phyloP scores from a whole-genome alignment of 1,140 invertebrate genomes.

The Caerostris extrusa region DNA sequence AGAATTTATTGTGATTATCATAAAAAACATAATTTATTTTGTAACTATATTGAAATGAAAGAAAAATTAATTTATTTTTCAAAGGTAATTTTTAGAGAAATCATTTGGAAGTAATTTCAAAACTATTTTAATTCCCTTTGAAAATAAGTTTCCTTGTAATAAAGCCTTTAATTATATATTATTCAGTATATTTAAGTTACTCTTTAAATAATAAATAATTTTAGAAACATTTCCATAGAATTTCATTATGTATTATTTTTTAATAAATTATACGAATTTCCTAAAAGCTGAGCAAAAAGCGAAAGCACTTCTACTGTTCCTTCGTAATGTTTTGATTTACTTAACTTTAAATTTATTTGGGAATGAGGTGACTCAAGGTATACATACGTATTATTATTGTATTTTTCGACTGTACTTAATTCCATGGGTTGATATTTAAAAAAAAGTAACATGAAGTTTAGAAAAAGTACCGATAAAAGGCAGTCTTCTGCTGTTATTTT shows the following conservation, averaged over 20 bases:
- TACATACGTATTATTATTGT: background rate
- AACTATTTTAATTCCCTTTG: background rate
- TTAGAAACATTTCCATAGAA: too few relatives aligned
- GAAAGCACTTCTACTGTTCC: background rate
- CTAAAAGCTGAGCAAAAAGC: too few relatives aligned
- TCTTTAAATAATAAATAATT: too few relatives aligned
- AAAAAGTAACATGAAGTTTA: background rate
- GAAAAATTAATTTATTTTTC: too few relatives aligned
- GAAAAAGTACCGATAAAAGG: background rate
- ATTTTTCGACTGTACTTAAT: background rate
- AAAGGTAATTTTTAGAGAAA: too few relatives aligned
- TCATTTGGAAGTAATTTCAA: background rate
- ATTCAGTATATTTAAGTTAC: too few relatives aligned
- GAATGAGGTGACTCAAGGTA: constrained; percentile 34
- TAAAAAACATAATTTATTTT: too few relatives aligned
- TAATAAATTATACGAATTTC: too few relatives aligned
- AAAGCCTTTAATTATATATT: too few relatives aligned
- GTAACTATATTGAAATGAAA: too few relatives aligned
- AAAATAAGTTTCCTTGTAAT: background rate
- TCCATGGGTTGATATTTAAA: background rate
- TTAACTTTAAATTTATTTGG: background rate
- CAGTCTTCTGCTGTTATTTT: background rate
- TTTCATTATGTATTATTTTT: too few relatives aligned
- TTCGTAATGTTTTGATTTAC: constrained; percentile 25
- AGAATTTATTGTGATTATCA: too few relatives aligned